Evolutionary conservation across 2,888 invertebrate species (phyloP).

Genomic region (Tanaodytes sp.): DNA sequence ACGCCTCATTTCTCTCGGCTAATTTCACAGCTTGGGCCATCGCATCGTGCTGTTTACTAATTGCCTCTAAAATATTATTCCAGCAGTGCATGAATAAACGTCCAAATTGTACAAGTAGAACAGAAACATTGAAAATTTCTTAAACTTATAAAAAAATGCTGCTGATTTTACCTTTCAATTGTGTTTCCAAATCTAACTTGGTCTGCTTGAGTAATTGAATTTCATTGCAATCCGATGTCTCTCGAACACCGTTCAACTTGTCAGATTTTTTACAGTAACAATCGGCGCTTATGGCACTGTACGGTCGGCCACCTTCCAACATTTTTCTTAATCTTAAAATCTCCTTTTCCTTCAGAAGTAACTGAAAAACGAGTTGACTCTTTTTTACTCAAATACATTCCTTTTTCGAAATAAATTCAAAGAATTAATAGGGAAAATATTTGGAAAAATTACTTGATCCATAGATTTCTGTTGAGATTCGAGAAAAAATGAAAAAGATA

Average conservation of each 20-base stretch:
- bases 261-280: constrained; percentile 78
- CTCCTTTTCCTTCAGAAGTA: constrained; percentile 77
- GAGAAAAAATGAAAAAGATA: no score
- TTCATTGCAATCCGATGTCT: constrained; percentile 69
- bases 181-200: constrained; percentile 76
- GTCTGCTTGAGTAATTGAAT: constrained; percentile 77
- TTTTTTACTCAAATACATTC: no score
- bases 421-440: not conserved
- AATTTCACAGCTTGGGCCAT: constrained; percentile 83
- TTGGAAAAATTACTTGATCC: not conserved
- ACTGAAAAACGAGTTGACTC: no score
- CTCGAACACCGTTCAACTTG: constrained; percentile 56
- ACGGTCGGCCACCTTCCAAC: constrained; percentile 82
- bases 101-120: not conserved
- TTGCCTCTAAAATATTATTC: constrained; percentile 72
- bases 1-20: constrained; percentile 81
- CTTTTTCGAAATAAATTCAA: no score
- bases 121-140: not conserved
- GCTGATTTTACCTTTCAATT: constrained; percentile 74
- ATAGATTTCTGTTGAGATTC: not conserved
- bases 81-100: constrained; percentile 1
- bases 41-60: constrained; percentile 85
- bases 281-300: constrained; percentile 78
- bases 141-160: no score
- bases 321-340: constrained; percentile 80